A percentile compares a stretch with the other conserved stretches of the same genome.
phyloP scores from a whole-genome alignment of 30 jellyfish, hydroid and myxozoan genomes.

The Hydra vulgaris region DNA sequence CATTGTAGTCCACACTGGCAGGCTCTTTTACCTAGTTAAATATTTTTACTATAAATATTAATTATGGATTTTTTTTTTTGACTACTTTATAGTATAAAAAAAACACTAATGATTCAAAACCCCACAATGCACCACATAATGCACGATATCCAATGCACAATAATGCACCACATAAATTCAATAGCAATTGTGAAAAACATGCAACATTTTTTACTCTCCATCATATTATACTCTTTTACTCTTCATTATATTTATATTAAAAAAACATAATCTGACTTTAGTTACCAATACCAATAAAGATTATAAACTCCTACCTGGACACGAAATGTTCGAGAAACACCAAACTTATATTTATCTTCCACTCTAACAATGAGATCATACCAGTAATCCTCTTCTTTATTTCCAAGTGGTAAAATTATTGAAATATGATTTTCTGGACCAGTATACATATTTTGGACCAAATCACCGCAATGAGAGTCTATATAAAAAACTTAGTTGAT shows the following conservation, averaged over 20 bases:
- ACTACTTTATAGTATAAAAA: background rate
- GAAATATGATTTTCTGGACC: constrained; percentile 54
- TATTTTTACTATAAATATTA: too few species aligned
- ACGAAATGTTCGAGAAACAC: constrained; percentile 17
- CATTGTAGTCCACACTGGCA: constrained; percentile 41
- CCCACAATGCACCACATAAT: too few species aligned
- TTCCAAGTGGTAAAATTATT: constrained; percentile 64
- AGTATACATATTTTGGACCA: constrained; percentile 42
- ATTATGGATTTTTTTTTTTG: background rate
- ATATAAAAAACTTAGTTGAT: background rate
- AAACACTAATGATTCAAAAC: too few species aligned
- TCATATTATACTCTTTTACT: too few species aligned
- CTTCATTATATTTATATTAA: too few species aligned
- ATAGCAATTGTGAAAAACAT: too few species aligned
- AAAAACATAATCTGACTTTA: too few species aligned
- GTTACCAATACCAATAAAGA: too few species aligned
- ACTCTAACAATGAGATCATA: constrained; percentile 48
- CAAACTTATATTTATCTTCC: constrained; percentile 44
- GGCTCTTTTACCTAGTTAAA: constrained; percentile 69
- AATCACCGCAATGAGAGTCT: constrained; percentile 54
- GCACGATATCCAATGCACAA: too few species aligned
- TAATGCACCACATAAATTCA: too few species aligned
- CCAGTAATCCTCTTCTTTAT: constrained; percentile 20
- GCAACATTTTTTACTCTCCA: too few species aligned
- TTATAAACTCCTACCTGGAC: constrained; percentile 35